phyloP scores from a whole-genome alignment of 2,113 vertebrate species.

The Tupaia tana region DNA sequence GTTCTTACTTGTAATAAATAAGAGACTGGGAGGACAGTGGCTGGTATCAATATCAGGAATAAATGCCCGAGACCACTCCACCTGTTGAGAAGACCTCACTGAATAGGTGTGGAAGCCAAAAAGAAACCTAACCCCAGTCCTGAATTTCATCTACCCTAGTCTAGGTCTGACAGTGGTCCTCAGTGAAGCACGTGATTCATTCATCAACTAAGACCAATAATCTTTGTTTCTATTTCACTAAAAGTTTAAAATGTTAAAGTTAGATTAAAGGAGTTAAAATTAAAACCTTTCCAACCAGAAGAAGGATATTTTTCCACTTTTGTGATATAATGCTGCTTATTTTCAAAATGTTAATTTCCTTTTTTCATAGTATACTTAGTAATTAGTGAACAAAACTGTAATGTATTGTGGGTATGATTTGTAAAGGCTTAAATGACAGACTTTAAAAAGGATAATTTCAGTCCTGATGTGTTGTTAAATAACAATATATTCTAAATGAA shows the following conservation, averaged over 20 bases:
- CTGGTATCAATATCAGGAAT: background rate
- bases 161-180: background rate
- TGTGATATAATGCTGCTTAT: conserved; percentile 33
- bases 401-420: conserved; percentile 63
- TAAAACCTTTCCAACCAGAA: background rate
- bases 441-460: conserved; percentile 59
- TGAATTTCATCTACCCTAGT: background rate
- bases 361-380: conserved; percentile 67
- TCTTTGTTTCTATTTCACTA: background rate
- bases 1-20: background rate
- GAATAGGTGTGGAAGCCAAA: background rate
- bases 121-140: background rate
- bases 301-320: conserved; percentile 29
- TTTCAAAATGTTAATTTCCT: conserved; percentile 69
- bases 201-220: background rate
- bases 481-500: conserved; percentile 71
- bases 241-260: conserved; percentile 32
- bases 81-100: background rate
- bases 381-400: conserved; percentile 74
- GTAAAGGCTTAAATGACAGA: conserved; percentile 67
- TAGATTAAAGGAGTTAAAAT: background rate
- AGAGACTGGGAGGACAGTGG: background rate
- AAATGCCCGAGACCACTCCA: background rate
- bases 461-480: conserved; percentile 66
- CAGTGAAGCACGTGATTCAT: background rate